Conservation (phyloP, 2,888 invertebrate species). For the Microplitis deprimator region DNA sequence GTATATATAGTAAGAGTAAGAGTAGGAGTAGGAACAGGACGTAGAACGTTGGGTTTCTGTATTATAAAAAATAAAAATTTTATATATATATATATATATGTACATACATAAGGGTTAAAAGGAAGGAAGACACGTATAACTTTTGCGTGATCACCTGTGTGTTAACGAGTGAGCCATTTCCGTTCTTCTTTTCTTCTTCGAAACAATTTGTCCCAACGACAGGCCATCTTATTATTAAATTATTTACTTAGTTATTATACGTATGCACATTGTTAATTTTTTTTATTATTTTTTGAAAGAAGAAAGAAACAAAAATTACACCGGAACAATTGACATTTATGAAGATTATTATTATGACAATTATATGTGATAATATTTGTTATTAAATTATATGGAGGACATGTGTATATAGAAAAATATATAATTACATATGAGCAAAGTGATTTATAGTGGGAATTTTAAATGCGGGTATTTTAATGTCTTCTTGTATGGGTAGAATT, state of each 20-base stretch:
- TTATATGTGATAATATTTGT: background rate
- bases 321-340: background rate
- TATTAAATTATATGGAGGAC: background rate
- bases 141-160: constrained; percentile 42
- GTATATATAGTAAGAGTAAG: background rate
- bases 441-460: background rate
- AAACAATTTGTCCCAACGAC: constrained; percentile 49
- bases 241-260: constrained; percentile 28
- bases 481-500: background rate
- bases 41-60: background rate
- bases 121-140: constrained; percentile 20
- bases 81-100: background rate
- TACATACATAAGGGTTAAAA: background rate
- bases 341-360: background rate
- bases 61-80: background rate
- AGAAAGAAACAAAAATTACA: background rate
- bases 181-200: constrained; percentile 48
- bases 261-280: constrained; percentile 13
- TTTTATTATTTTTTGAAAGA: background rate
- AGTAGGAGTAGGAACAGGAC: constrained; percentile 4
- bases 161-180: constrained; percentile 44
- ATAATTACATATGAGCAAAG: background rate
- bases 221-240: constrained; percentile 48
- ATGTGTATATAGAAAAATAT: background rate
- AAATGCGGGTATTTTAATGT: background rate